These are phyloP conservation scores for Xiphophorus maculatus DNA, from an alignment of 2,113 vertebrate species.

Conservation along the genomic window DNA sequence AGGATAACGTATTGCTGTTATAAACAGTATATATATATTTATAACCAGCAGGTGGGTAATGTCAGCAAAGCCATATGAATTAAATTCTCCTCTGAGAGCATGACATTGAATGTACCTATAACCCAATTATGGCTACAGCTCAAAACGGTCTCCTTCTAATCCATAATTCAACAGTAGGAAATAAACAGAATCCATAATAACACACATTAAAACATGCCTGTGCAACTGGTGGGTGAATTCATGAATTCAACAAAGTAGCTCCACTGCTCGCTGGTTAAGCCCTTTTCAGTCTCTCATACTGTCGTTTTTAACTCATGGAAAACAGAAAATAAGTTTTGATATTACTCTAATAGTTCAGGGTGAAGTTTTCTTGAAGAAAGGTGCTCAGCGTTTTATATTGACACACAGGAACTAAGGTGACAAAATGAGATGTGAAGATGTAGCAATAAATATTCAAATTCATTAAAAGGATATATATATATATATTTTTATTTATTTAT, in stretches of 20 bases:
- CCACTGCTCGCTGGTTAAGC: not conserved
- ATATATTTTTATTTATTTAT: no score
- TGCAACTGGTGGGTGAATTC: not conserved
- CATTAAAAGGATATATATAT: not conserved
- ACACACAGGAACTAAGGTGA: no score
- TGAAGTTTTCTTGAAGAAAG: not conserved
- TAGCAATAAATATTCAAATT: not conserved
- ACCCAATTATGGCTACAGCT: conserved; percentile 42
- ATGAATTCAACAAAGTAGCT: not conserved
- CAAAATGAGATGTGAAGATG: not conserved
- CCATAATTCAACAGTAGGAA: conserved; percentile 22
- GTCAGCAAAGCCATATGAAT: conserved; percentile 25
- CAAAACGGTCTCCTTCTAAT: conserved; percentile 22
- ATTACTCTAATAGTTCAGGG: not conserved
- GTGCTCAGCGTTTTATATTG: not conserved
- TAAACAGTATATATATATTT: conserved; percentile 16
- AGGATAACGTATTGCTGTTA: conserved; percentile 28
- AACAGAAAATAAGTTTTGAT: not conserved
- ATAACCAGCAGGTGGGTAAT: conserved; percentile 18
- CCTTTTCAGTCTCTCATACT: not conserved
- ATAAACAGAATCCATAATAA: not conserved
- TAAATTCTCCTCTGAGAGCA: conserved; percentile 34
- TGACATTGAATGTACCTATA: conserved; percentile 45
- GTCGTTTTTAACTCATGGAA: not conserved
- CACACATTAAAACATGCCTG: conserved; percentile 3